Base-by-base conservation (phyloP, 2,113 vertebrate species). In the Trematomus loennbergii region DNA sequence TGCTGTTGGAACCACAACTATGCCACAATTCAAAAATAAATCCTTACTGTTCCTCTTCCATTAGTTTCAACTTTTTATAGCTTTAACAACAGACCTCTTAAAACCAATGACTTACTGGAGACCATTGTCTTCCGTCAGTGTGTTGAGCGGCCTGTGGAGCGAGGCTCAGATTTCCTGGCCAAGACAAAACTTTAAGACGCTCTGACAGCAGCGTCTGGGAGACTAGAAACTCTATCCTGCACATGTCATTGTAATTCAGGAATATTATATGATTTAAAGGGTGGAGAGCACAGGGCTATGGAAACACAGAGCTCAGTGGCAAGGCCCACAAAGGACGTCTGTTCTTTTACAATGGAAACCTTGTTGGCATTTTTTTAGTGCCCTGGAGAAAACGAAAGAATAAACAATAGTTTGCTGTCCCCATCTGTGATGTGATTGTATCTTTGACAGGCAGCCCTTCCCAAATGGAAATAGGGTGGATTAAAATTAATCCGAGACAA, bases 331-430 rank as follows among this genome's bases (percentile, higher is more conserved):
- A 94, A 93, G 88, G 81, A 88, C 16, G 75, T 82, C 85, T 94
- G 93, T 94, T 92, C 87, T 83, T 85, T 78, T 81, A 93, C 93
- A 94, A 93, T 87, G 82, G 79, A 88, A 93, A 93, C 86, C 72
- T 88, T 94, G 92, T 93, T 86, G 78, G 78, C 74, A 64, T 88
- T 86, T 90, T 83, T 68, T 78, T 71, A 61, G 45, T 82, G 75
- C 80, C 80, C 75, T 72, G 59, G 55, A 88, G 70, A 86, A 82
- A 86, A 79, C 53, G 58, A 70, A 86, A 90, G 82, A 88, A 88
- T 91, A 91, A 94, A 94, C 91, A 93, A 79, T 74, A 75, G 81
- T 93, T 90, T 90, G 82, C 81, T 88, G 85, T 86, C 69, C 66
- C 78, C 2, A 15, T 83, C 75, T 78, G 69, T 81, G 58, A 75